Evolutionary conservation across 1,140 invertebrate species (phyloP).

Genomic region (Eufriesea mexicana): DNA sequence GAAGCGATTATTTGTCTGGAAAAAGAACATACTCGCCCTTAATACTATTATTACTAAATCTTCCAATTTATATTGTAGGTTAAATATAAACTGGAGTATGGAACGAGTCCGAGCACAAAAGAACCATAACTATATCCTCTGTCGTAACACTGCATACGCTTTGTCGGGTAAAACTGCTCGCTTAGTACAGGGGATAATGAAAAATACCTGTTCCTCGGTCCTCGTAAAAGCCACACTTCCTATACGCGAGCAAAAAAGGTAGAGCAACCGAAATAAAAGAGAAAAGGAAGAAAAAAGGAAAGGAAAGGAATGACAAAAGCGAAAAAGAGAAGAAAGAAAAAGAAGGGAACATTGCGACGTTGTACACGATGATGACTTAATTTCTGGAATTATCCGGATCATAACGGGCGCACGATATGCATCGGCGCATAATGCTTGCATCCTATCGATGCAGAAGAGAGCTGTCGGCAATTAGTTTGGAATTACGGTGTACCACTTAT

Average conservation of each 20-base stretch:
- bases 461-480: conserved; percentile 42
- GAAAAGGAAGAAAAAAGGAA: neutral
- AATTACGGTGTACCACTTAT: conserved; percentile 29
- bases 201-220: neutral
- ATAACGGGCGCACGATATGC: conserved; percentile 24
- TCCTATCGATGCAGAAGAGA: conserved; percentile 16
- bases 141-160: neutral
- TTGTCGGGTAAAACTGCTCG: neutral
- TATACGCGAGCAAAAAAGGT: neutral
- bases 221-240: neutral
- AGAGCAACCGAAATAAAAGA: too few species aligned
- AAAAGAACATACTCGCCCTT: neutral
- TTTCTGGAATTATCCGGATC: conserved; percentile 38
- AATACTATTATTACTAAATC: neutral
- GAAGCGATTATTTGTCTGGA: neutral
- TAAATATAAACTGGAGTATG: neutral
- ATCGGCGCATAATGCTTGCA: conserved; percentile 30
- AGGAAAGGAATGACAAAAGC: neutral
- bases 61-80: neutral
- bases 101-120: neutral
- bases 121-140: neutral
- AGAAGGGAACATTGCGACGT: neutral
- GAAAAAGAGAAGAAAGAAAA: neutral
- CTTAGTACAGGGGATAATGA: neutral
- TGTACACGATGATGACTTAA: conserved; percentile 30